Base-by-base conservation (phyloP, 2,113 vertebrate species). In the Genyomyrus donnyi region DNA sequence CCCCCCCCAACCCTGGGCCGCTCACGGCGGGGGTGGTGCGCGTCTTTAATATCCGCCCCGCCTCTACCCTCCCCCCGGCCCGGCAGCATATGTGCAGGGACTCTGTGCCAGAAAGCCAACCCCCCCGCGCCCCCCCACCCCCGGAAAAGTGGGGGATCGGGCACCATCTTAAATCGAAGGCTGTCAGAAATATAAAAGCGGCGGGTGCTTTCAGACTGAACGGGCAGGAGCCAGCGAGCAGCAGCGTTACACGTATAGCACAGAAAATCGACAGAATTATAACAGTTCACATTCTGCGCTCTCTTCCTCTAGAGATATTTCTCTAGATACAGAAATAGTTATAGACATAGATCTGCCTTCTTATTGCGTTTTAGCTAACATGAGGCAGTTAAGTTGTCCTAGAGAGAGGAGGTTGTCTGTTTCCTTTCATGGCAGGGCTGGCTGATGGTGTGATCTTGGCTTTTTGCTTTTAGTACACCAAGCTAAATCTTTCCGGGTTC, bases 41-140 rank as follows among this genome's bases (percentile, higher is more conserved):
- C 80, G 80, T 85, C 62, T 50, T 77, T 89, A 85, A 85, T 89
- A 85, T 89, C 89, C 80, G 39, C 77, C 89, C 89, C 52, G 80
- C 80, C 80, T 62, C 39, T 56, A 35, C 77, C 13, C 27, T 85
- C 89, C 77, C 77, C 89, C 88, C 80, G n/a, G 31, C 80, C 89
- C 52, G 77, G 31, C 52, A 80, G 89, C 80, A 89, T 89, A 89
- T 89, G 89, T 27, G 80, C 89, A 89, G 52, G 77, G 42, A 31
- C 53, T 11, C n/a, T 56, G 24, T 85, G 89, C 80, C 89, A 85
- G 50, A 21, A 46, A 24, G 11, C 70, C 31, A 31, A n/a, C 62
- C 62, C 62, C 62, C 62, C 58, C 58, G 5, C 56, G 1, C 58
- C 31, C 66, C 27, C 10, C 74, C 74, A 42, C 35, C 74, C 35